Conservation (phyloP, 1,140 invertebrate species). For the Metopolophium dirhodum region DNA sequence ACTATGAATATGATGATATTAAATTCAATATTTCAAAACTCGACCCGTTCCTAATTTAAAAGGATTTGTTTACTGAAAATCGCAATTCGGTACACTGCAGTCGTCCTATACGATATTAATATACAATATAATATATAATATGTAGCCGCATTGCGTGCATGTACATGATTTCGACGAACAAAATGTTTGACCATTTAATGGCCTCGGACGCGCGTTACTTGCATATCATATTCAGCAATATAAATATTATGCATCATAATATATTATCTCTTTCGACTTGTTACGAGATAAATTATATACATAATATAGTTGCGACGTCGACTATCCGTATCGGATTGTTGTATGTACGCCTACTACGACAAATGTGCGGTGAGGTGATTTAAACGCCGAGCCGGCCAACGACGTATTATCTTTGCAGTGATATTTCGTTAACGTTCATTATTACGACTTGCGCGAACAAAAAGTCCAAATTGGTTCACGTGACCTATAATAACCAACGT, state of each 20-base stretch:
- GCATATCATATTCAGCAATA: neutral
- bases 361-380: neutral
- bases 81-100: neutral
- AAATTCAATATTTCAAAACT: neutral
- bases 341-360: neutral
- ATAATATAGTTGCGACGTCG: neutral
- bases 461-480: neutral
- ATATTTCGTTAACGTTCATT: neutral
- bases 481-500: neutral
- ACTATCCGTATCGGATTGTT: neutral
- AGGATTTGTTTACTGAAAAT: neutral
- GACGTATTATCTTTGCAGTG: neutral
- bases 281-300: neutral
- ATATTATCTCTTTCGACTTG: neutral
- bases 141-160: neutral
- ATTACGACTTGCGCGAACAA: neutral
- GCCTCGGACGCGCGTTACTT: neutral
- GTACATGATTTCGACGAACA: neutral
- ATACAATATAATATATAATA: neutral
- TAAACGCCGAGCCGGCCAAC: neutral
- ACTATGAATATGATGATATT: neutral
- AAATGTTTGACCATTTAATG: neutral
- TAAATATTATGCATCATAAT: neutral
- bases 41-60: constrained; percentile 18
- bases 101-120: neutral